Evolutionary conservation across 2,888 invertebrate genomes (phyloP).

Genomic region (Sphaerophoria rueppellii): DNA sequence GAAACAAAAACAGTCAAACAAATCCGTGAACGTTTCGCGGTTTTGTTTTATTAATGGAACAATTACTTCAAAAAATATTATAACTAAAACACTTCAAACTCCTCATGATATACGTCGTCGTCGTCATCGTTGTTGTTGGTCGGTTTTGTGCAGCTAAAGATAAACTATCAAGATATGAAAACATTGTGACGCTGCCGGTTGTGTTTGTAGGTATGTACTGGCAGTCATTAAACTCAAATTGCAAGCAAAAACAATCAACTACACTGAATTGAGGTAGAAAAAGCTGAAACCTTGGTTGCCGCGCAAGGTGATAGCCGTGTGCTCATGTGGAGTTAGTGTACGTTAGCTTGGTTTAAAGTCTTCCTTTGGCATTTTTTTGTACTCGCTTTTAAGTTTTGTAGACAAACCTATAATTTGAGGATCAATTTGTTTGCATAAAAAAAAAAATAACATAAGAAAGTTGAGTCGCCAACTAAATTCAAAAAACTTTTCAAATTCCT

Average conservation of each 20-base stretch:
- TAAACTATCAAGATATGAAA: conserved; percentile 19
- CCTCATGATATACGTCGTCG: background rate
- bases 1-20: conserved; percentile 7
- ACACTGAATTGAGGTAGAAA: conserved; percentile 11
- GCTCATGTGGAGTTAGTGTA: conserved; percentile 46
- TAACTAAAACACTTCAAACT: conserved; percentile 29
- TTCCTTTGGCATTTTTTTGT: conserved; percentile 31
- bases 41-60: conserved; percentile 63
- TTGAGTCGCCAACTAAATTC: too few species aligned
- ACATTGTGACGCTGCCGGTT: conserved; percentile 18
- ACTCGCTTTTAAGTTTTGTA: too few species aligned
- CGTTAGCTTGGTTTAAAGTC: conserved; percentile 38
- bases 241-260: conserved; percentile 34
- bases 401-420: too few species aligned
- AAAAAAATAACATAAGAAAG: too few species aligned
- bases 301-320: conserved; percentile 72
- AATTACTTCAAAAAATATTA: conserved; percentile 47
- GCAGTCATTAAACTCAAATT: conserved; percentile 65
- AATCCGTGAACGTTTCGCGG: conserved; percentile 65
- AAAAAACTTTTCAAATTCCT: too few species aligned
- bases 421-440: too few species aligned
- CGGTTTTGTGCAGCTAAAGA: background rate
- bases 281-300: conserved; percentile 42
- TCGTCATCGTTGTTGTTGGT: background rate
- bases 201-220: conserved; percentile 4